A percentile compares a stretch with the other conserved stretches of the same genome.
Conservation (phyloP, 2,797 vertebrate species). For the Apodemus agrarius region DNA sequence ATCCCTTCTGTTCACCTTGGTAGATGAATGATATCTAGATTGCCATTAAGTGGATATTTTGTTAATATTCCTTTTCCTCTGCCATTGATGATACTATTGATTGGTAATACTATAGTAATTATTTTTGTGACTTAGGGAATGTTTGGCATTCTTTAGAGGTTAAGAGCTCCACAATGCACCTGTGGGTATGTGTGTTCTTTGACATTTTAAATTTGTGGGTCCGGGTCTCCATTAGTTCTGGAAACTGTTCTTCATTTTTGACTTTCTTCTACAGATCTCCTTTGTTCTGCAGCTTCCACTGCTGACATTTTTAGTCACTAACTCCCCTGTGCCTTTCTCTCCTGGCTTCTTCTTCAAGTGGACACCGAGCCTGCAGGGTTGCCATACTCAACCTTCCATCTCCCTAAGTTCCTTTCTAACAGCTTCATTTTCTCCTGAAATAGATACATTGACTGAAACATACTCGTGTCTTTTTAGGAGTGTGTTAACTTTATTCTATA, state of each 20-base stretch:
- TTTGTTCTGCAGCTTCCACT: not conserved
- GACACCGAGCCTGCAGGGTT: not conserved
- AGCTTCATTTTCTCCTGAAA: not conserved
- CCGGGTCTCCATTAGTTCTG: not conserved
- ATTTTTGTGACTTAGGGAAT: not conserved
- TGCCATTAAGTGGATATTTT: not conserved
- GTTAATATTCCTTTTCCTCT: not conserved
- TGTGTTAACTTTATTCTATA: not conserved
- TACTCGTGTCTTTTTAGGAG: not conserved
- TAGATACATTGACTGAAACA: not conserved
- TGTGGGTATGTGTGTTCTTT: not conserved
- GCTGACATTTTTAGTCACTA: not conserved
- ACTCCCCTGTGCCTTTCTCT: not conserved
- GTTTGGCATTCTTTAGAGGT: not conserved
- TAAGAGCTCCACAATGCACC: not conserved
- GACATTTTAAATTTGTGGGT: not conserved
- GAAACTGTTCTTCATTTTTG: not conserved
- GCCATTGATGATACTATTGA: not conserved
- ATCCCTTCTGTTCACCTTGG: not conserved
- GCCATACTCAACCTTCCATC: not conserved
- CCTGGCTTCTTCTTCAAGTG: not conserved
- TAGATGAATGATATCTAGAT: not conserved
- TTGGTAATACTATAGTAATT: not conserved
- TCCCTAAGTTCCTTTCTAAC: not conserved
- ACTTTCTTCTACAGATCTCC: not conserved